phyloP scores from a whole-genome alignment of 92 coral and sea anemone genomes.

The Epizoanthus fatuus region DNA sequence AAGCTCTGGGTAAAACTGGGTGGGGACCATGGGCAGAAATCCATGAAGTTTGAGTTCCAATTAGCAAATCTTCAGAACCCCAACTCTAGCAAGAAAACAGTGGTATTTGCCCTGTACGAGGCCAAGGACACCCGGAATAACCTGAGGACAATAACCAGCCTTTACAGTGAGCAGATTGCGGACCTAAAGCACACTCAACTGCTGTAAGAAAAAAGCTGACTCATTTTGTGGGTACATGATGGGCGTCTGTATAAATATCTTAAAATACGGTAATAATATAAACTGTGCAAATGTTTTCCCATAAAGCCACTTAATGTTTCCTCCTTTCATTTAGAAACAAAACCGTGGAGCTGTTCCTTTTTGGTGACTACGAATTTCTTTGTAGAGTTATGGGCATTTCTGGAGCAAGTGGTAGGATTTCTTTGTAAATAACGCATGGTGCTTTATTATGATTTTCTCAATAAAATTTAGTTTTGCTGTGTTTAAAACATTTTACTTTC shows the following conservation, averaged over 20 bases:
- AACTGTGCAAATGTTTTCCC: background rate
- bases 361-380: slow-evolving; percentile 9
- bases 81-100: slow-evolving; percentile 37
- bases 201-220: slow-evolving; percentile 1
- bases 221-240: background rate
- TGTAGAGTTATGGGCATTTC: slow-evolving; percentile 22
- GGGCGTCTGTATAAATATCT: background rate
- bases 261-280: background rate
- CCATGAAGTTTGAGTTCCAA: slow-evolving; percentile 36
- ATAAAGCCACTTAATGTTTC: background rate
- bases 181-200: slow-evolving; percentile 11
- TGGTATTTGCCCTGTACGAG: slow-evolving; percentile 11
- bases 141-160: slow-evolving; percentile 4
- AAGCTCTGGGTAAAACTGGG: slow-evolving; percentile 25
- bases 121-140: slow-evolving; percentile 32
- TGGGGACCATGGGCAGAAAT: slow-evolving; percentile 11
- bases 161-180: background rate
- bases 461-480: background rate
- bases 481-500: background rate
- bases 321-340: background rate
- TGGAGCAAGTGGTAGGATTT: slow-evolving; percentile 27
- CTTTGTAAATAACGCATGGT: background rate
- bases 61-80: slow-evolving; percentile 23
- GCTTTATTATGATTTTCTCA: background rate
- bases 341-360: slow-evolving; percentile 5